Evolutionary conservation across 2,797 vertebrate species (phyloP), one percentile per base, ranked within the genome.

Genomic region (Apogon talboti): DNA sequence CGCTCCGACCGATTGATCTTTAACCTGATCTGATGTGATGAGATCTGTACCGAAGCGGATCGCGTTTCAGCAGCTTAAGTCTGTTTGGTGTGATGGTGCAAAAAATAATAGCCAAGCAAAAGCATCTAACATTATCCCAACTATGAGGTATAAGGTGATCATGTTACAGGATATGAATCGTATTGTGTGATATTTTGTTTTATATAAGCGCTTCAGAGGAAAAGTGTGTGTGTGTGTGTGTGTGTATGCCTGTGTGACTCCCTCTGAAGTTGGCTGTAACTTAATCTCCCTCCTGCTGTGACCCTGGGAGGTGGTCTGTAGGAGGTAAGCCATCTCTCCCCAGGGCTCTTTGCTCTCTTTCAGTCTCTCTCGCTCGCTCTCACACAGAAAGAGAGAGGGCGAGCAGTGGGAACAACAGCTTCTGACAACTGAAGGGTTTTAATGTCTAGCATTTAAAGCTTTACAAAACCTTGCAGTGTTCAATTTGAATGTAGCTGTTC

Each of bases 301-400:
- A 77, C 91, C 87, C 87, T 83, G 89, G 87, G 90, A 91, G 91
- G 87, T 89, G 80, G 81, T 86, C 87, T 87, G 76, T 71, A 89
- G 89, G 86, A 91, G 82, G 87, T 76, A 81, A 92, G 70, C 84
- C 85, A 85, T 78, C 83, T 81, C 86, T 81, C 74, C 84, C 75
- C 10, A 44, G 62, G 84, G 75, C 71, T 84, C 85, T 82, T 76
- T 73, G 69, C 79, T 53, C 78, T 76, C 71, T 68, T 76, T 82
- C 44, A 19, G 55, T 78, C 66, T 67, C 71, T 63, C 57, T 69
- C 58, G 65, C 56, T 60, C 65, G 73, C 18, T 74, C 43, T 71
- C 53, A 67, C 50, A 64, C 61, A 71, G 38, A 66, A 37, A 45
- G 15, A 64, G 61, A 50, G 49, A 40, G 24, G 56, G 6, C 37